Evolutionary conservation across 2,797 vertebrate genomes (phyloP).

Genomic region (Cetoscarus ocellatus): DNA sequence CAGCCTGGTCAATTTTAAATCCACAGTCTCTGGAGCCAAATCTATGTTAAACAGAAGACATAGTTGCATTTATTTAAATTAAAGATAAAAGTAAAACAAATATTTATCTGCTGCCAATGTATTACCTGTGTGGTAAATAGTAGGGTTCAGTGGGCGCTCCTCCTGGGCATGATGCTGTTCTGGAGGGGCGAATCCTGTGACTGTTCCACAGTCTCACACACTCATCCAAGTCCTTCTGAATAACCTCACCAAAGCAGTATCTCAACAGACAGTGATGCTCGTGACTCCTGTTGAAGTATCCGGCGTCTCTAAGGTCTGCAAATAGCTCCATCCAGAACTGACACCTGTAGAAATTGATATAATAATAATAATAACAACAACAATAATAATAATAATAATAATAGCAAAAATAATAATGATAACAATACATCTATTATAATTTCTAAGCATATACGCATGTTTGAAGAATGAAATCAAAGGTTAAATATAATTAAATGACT

Average conservation of each 20-base stretch:
- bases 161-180: slow-evolving; percentile 17
- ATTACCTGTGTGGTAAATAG: slow-evolving; percentile 48
- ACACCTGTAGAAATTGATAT: background rate
- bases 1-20: slow-evolving; percentile 33
- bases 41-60: slow-evolving; percentile 19
- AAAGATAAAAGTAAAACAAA: background rate
- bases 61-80: background rate
- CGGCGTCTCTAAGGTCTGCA: background rate
- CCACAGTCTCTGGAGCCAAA: slow-evolving; percentile 57
- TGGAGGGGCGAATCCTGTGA: slow-evolving; percentile 50
- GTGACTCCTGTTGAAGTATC: slow-evolving; percentile 23
- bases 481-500: background rate
- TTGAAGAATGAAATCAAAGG: background rate
- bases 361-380: too few relatives aligned
- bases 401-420: too few relatives aligned
- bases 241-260: slow-evolving; percentile 30
- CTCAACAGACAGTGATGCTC: slow-evolving; percentile 45
- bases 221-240: slow-evolving; percentile 41
- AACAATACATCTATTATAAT: too few relatives aligned
- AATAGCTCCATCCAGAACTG: background rate
- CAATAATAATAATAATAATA: too few relatives aligned
- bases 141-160: slow-evolving; percentile 32
- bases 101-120: background rate
- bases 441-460: too few relatives aligned
- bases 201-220: slow-evolving; percentile 54